phyloP scores from a whole-genome alignment of 2,113 vertebrate species.

The Pteruthius melanotis region DNA sequence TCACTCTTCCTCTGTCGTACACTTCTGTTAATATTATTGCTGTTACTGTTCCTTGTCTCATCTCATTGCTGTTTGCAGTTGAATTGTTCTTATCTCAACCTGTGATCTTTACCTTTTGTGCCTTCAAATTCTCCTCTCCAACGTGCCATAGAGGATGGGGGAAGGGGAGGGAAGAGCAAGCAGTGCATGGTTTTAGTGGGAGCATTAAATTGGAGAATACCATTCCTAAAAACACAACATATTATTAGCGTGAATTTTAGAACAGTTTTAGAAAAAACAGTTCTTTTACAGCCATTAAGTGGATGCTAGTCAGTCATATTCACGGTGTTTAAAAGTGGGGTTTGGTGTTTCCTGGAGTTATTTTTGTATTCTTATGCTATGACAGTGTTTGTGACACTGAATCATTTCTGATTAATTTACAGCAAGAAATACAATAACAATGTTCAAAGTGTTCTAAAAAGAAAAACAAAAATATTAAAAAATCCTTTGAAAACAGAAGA shows the following conservation, averaged over 20 bases:
- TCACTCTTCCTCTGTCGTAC: fast-evolving
- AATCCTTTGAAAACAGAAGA: background rate
- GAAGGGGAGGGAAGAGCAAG: background rate
- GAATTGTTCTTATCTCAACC: background rate
- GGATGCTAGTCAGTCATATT: background rate
- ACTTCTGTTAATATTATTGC: background rate
- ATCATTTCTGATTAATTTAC: slow-evolving; percentile 7
- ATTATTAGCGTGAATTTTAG: background rate
- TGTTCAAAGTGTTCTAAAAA: background rate
- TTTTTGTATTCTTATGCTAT: background rate
- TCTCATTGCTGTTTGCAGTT: background rate
- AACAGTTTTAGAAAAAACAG: background rate
- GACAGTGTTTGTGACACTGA: background rate
- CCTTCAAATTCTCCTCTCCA: background rate
- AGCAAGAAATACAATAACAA: background rate
- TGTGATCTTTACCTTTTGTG: background rate
- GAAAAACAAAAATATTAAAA: background rate
- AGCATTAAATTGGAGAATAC: background rate
- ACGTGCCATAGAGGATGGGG: background rate
- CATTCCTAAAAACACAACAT: background rate
- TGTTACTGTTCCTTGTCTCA: background rate
- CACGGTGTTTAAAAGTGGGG: background rate
- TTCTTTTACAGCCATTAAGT: background rate
- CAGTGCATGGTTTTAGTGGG: background rate
- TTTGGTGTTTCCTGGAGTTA: background rate